Percentiles rank a stretch among this genome's conserved stretches.
Evolutionary conservation across 2,797 vertebrate species (phyloP).

Genomic region (Valencia hispanica): DNA sequence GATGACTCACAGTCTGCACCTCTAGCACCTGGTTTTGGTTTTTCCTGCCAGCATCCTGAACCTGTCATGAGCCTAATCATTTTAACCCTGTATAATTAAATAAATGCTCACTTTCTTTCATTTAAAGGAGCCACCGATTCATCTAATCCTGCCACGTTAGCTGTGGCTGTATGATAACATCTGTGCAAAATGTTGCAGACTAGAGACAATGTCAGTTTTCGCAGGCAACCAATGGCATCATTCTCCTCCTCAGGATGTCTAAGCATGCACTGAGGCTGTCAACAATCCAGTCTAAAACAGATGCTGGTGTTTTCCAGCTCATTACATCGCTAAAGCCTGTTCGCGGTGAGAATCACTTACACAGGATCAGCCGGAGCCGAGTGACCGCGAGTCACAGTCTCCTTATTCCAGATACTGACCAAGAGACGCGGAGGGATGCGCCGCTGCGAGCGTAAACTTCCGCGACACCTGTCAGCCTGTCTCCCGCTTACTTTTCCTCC

Average conservation of each 20-base stretch:
- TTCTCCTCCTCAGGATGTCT: conserved; percentile 22
- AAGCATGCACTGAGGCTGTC: conserved; percentile 16
- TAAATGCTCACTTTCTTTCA: conserved; percentile 16
- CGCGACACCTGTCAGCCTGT: conserved; percentile 70
- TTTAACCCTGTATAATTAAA: conserved; percentile 12
- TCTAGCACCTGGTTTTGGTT: conserved; percentile 28
- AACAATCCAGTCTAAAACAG: conserved; percentile 8
- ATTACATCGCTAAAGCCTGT: conserved; percentile 27
- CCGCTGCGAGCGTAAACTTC: conserved; percentile 71
- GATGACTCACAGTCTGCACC: conserved; percentile 45
- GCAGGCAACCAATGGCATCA: conserved; percentile 16
- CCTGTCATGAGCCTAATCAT: conserved; percentile 30
- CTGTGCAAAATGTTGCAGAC: conserved; percentile 32
- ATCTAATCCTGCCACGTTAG: conserved; percentile 36
- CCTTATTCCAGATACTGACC: conserved; percentile 53
- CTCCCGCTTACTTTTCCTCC: conserved; percentile 59
- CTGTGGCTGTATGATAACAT: conserved; percentile 48
- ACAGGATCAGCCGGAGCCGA: conserved; percentile 67
- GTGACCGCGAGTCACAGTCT: conserved; percentile 72
- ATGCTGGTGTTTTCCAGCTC: conserved; percentile 17
- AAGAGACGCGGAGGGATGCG: conserved; percentile 59
- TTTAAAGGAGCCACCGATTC: conserved; percentile 21
- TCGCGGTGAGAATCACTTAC: conserved; percentile 75
- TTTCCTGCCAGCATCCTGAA: conserved; percentile 6
- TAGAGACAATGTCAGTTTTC: conserved; percentile 22